Conservation (phyloP, 2,888 invertebrate species). For the Patella depressa region DNA sequence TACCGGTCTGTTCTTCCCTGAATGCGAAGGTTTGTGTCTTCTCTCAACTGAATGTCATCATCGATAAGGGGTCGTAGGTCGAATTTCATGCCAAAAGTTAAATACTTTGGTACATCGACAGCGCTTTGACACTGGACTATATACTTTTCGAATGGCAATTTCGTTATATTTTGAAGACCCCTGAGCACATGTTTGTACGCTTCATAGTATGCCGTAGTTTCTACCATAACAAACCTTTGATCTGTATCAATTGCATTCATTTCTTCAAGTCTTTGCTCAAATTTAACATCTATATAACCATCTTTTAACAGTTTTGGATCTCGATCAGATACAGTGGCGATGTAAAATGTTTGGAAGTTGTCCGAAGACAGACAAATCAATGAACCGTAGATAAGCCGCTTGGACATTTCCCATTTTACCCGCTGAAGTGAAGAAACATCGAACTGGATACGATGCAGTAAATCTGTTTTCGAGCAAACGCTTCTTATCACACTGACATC, state of each 20-base stretch:
- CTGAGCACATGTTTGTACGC: conserved; percentile 83
- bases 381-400: conserved; percentile 81
- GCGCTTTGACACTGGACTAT: conserved; percentile 45
- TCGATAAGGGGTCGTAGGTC: conserved; percentile 49
- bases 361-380: conserved; percentile 81
- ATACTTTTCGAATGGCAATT: conserved; percentile 53
- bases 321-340: conserved; percentile 76
- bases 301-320: conserved; percentile 47
- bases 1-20: conserved; percentile 14
- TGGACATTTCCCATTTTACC: conserved; percentile 73
- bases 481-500: conserved; percentile 47
- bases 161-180: conserved; percentile 77
- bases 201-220: conserved; percentile 85
- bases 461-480: conserved; percentile 41
- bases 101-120: conserved; percentile 48
- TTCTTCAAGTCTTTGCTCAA: conserved; percentile 34
- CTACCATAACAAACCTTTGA: conserved; percentile 77
- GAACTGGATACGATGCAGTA: conserved; percentile 47
- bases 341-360: conserved; percentile 79
- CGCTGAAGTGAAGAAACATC: conserved; percentile 23
- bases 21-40: conserved; percentile 22
- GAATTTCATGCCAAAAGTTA: conserved; percentile 29
- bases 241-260: conserved; percentile 26
- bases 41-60: conserved; percentile 35
- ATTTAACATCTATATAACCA: conserved; percentile 55